These are phyloP conservation scores for Notocelia uddmanniana DNA, from an alignment of 2,888 invertebrate genomes.

Conservation along the genomic window DNA sequence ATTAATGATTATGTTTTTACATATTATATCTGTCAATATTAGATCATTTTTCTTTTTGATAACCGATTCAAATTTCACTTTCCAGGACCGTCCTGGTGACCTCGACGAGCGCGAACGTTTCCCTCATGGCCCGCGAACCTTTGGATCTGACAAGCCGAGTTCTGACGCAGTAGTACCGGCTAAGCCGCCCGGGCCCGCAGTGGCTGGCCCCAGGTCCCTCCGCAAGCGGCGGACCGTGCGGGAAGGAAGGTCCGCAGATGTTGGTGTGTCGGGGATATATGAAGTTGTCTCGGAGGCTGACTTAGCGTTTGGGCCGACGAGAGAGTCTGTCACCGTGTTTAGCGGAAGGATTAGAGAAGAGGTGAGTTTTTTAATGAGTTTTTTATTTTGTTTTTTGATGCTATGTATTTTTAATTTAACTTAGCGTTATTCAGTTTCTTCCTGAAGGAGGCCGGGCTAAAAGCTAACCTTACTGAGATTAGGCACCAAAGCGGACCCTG, in stretches of 20 bases:
- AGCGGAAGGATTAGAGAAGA: constrained; percentile 95
- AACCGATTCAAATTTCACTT: background rate
- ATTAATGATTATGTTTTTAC: too few relatives aligned
- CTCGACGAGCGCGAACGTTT: constrained; percentile 88
- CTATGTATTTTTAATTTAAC: background rate
- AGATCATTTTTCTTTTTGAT: too few relatives aligned
- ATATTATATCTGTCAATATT: too few relatives aligned
- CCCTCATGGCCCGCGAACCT: constrained; percentile 92
- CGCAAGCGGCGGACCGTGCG: constrained; percentile 89
- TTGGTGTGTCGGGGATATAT: constrained; percentile 95
- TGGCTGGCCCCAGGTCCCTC: constrained; percentile 82
- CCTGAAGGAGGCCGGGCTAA: background rate
- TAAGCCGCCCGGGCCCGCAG: constrained; percentile 78
- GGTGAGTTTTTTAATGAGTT: constrained; percentile 64
- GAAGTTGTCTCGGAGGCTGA: constrained; percentile 97
- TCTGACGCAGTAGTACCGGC: constrained; percentile 81
- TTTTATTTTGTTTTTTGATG: too few relatives aligned
- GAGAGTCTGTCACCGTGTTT: constrained; percentile 94
- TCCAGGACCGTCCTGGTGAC: constrained; percentile 82
- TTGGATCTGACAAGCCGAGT: constrained; percentile 79
- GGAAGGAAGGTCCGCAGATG: constrained; percentile 93
- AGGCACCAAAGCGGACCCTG: too few relatives aligned
- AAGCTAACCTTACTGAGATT: background rate
- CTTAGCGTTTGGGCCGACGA: constrained; percentile 94
- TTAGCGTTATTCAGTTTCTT: background rate